Evolutionary conservation across 2,113 vertebrate species (phyloP), one percentile per base, ranked within the genome.

Genomic region (Cololabis saira): DNA sequence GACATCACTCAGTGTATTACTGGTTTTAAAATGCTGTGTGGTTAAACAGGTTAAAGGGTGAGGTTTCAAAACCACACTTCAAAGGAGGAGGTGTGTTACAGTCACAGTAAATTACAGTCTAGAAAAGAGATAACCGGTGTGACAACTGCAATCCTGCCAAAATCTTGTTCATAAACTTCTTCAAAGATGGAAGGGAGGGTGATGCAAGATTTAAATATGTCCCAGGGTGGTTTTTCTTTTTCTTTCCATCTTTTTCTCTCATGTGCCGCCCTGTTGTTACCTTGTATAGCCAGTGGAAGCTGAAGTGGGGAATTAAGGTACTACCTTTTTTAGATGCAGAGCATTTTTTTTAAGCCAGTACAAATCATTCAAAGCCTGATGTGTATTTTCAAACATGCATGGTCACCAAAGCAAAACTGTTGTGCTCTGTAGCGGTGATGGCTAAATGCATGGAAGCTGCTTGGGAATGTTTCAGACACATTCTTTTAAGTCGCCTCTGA

Each of bases 401-500:
- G 50, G 71, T 89, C 77, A 85, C 66, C 63, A 72, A 71, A 86
- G 65, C 21, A 67, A 78, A 77, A 82, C 60, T 67, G 40, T 69
- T 58, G 22, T 71, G 71, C 73, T 74, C 61, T 12, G 71, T 55
- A 72, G 68, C 64, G 47, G 53, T 40, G 75, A 67, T 63, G 13
- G 61, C 61, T 76, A 68, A 85, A 83, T 74, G 74, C 82, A 84
- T 54, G 60, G 55, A 81, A 70, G 45, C 44, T 61, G 58, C 70
- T 76, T 55, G 71, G 73, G 67, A 83, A 83, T 33, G 71, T 65
- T 61, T 73, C 67, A 78, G 76, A 77, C 61, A 51, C 80, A 83
- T 89, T 89, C 85, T 84, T 27, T 87, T 58, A 80, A 71, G 61
- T 74, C 65, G 67, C 70, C 83, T 77, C 45, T 66, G 24, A 37